Evolutionary conservation across 2,888 invertebrate species (phyloP).

Genomic region (Elegia similella): DNA sequence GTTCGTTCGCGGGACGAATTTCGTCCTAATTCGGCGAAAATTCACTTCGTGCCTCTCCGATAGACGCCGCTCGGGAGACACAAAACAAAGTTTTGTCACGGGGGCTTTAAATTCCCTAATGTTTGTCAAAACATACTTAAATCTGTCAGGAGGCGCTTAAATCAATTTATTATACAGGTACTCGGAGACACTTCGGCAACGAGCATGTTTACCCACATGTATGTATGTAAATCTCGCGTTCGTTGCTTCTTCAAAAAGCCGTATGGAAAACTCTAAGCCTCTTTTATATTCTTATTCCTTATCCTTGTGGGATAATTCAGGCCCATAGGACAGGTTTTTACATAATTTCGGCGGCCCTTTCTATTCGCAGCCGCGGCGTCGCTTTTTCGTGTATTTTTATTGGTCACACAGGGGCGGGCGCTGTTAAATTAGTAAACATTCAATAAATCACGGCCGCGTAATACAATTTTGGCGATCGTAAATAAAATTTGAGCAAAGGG

Average conservation of each 20-base stretch:
- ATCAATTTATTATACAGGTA: slow-evolving; percentile 79
- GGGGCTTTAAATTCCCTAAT: slow-evolving; percentile 72
- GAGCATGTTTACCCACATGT: slow-evolving; percentile 64
- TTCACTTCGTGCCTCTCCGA: slow-evolving; percentile 49
- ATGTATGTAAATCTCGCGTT: slow-evolving; percentile 73
- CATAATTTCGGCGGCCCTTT: slow-evolving; percentile 75
- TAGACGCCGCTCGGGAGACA: slow-evolving; percentile 49
- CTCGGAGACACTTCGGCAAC: slow-evolving; percentile 63
- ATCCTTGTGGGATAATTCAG: slow-evolving; percentile 78
- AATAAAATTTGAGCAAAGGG: slow-evolving; percentile 66
- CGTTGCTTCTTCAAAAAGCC: slow-evolving; percentile 69
- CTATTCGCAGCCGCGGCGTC: slow-evolving; percentile 52
- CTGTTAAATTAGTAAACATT: slow-evolving; percentile 66
- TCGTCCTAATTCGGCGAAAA: slow-evolving; percentile 47
- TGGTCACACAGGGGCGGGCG: slow-evolving; percentile 50
- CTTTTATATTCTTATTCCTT: slow-evolving; percentile 78
- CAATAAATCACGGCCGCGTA: slow-evolving; percentile 64
- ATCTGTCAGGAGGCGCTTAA: slow-evolving; percentile 76
- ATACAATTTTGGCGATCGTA: slow-evolving; percentile 64
- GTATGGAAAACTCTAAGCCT: slow-evolving; percentile 76
- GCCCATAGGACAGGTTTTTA: slow-evolving; percentile 77
- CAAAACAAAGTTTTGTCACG: slow-evolving; percentile 67
- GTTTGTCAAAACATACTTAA: slow-evolving; percentile 77
- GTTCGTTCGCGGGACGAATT: slow-evolving; percentile 39
- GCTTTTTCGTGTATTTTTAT: slow-evolving; percentile 53